A percentile compares a stretch with the other conserved stretches of the same genome.
Conservation (phyloP, 2,888 invertebrate genomes). For the Ophion slaviceki region DNA sequence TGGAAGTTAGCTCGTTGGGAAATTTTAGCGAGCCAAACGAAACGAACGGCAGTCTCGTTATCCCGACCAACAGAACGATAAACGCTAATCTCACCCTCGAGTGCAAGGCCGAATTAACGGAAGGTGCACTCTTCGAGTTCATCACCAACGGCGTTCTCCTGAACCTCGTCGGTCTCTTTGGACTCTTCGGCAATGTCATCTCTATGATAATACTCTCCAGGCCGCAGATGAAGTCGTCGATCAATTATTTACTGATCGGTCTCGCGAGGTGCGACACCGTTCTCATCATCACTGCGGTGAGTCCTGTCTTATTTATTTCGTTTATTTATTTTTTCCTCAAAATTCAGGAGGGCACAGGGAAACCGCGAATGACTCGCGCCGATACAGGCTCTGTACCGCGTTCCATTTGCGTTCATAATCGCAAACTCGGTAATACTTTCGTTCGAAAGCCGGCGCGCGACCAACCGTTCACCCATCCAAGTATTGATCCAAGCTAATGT, state of each 20-base stretch:
- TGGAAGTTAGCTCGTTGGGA: constrained; percentile 66
- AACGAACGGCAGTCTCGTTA: constrained; percentile 38
- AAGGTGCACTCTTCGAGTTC: constrained; percentile 89
- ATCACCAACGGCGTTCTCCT: constrained; percentile 92
- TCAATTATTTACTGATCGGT: constrained; percentile 96
- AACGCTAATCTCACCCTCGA: constrained; percentile 64
- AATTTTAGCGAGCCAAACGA: constrained; percentile 63
- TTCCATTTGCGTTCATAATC: not conserved
- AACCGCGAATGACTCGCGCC: too few relatives aligned
- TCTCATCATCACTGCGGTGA: constrained; percentile 88
- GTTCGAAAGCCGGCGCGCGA: not conserved
- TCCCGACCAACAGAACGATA: constrained; percentile 14
- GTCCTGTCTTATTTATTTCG: not conserved
- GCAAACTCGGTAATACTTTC: not conserved
- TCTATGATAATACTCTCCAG: constrained; percentile 95
- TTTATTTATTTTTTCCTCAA: not conserved
- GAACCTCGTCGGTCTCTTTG: constrained; percentile 92
- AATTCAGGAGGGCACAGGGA: not conserved
- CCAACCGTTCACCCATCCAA: not conserved
- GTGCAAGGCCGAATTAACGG: constrained; percentile 71
- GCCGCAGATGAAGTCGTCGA: constrained; percentile 97
- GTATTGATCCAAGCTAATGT: not conserved
- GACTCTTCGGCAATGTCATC: constrained; percentile 95
- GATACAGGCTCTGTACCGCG: not conserved
- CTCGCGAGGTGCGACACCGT: constrained; percentile 97